Percentiles rank a stretch among this genome's conserved stretches.
These are phyloP conservation scores for Holothuria glaberrima DNA, from an alignment of 35 echinoderm and acorn worm genomes.

Conservation along the genomic window DNA sequence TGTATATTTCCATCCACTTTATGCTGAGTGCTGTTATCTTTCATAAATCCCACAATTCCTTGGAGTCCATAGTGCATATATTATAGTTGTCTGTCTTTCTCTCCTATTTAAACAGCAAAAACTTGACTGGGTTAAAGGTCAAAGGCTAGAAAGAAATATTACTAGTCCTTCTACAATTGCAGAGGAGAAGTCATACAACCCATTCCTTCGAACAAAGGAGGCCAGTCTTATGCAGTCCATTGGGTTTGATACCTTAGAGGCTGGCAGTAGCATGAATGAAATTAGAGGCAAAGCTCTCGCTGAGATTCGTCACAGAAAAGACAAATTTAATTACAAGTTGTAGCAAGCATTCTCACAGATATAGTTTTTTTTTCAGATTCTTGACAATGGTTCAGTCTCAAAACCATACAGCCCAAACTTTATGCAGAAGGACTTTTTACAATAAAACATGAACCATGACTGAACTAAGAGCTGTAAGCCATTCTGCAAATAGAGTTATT, in stretches of 20 bases:
- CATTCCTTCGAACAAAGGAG: conserved; percentile 80
- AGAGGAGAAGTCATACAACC: conserved; percentile 92
- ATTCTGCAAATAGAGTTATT: too few species aligned
- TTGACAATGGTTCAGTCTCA: too few species aligned
- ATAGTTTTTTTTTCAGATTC: too few species aligned
- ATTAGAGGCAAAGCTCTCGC: conserved; percentile 58
- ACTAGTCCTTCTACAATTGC: conserved; percentile 84
- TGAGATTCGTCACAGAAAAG: conserved; percentile 73
- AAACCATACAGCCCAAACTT: too few species aligned
- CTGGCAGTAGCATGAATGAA: not conserved
- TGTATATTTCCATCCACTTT: too few species aligned
- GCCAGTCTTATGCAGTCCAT: conserved; percentile 45
- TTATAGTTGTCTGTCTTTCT: not conserved
- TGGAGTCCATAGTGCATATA: too few species aligned
- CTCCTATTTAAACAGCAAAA: conserved; percentile 40
- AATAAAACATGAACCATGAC: too few species aligned
- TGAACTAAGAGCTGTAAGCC: too few species aligned
- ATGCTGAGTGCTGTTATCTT: too few species aligned
- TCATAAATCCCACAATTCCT: too few species aligned
- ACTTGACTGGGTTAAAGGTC: conserved; percentile 73
- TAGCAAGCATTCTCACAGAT: not conserved
- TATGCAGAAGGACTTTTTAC: too few species aligned
- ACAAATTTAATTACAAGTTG: conserved; percentile 80
- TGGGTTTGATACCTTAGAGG: not conserved
- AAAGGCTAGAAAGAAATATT: conserved; percentile 76